Conservation (phyloP, 2,113 vertebrate species). For the Cyprinus carpio region DNA sequence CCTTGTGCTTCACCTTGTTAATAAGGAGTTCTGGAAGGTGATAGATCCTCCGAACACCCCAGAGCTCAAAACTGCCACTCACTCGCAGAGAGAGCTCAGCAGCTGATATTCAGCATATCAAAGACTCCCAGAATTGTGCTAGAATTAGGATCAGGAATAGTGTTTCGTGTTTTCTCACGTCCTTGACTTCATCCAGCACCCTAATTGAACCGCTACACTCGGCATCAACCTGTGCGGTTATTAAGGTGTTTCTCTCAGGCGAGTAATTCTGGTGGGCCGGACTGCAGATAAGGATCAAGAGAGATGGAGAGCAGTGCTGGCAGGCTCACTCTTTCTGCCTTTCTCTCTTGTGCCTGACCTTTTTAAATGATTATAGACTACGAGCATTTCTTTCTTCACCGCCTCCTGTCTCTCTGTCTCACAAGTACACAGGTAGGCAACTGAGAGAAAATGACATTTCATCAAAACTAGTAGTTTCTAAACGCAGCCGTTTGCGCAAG, state of each 20-base stretch:
- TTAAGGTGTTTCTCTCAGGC: constrained; percentile 52
- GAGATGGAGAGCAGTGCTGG: constrained; percentile 53
- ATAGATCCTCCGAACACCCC: constrained; percentile 26
- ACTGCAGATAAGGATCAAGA: constrained; percentile 58
- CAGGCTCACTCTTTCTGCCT: constrained; percentile 28
- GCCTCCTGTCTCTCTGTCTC: constrained; percentile 36
- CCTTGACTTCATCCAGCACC: constrained; percentile 48
- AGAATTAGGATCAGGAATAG: constrained; percentile 33
- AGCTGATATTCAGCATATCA: constrained; percentile 36
- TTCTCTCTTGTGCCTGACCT: constrained; percentile 49
- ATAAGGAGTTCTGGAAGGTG: constrained; percentile 88
- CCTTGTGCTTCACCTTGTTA: constrained; percentile 96
- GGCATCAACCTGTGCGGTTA: constrained; percentile 45
- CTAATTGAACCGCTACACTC: constrained; percentile 53
- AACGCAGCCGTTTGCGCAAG: not conserved
- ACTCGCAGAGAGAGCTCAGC: constrained; percentile 21
- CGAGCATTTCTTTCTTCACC: constrained; percentile 49
- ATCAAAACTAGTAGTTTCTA: not conserved
- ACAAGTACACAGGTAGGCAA: not conserved
- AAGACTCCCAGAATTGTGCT: constrained; percentile 10
- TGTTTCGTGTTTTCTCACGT: constrained; percentile 43
- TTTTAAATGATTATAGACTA: constrained; percentile 58
- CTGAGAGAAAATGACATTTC: constrained; percentile 19
- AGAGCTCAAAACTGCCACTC: constrained; percentile 44
- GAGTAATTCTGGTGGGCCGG: constrained; percentile 53